These are phyloP conservation scores for Pteria penguin DNA, from an alignment of 2,888 invertebrate genomes.

Conservation along the genomic window DNA sequence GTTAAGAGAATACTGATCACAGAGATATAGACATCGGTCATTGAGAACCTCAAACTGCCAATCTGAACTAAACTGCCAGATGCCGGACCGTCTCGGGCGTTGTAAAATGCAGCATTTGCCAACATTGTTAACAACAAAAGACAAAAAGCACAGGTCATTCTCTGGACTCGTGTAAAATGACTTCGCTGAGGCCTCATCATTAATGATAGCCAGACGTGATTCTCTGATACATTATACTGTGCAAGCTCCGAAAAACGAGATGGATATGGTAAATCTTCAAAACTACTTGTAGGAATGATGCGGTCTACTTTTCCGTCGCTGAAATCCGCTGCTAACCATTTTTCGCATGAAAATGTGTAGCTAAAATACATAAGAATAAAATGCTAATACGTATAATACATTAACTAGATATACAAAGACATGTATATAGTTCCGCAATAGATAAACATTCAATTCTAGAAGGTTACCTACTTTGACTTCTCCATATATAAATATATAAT, in stretches of 20 bases:
- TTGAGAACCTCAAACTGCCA: constrained; percentile 57
- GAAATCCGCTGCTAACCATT: neutral
- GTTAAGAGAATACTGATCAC: constrained; percentile 68
- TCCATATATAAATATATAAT: too few relatives aligned
- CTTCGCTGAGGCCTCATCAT: constrained; percentile 9
- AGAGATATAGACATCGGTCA: constrained; percentile 53
- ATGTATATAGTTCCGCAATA: too few relatives aligned
- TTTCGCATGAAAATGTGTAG: neutral
- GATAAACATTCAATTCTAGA: too few relatives aligned
- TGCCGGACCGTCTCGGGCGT: too few relatives aligned
- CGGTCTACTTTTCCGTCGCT: constrained; percentile 7
- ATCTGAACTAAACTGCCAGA: constrained; percentile 48
- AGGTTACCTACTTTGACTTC: too few relatives aligned
- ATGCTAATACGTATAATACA: too few relatives aligned
- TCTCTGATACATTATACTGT: neutral
- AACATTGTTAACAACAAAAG: constrained; percentile 5
- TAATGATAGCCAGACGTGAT: constrained; percentile 9
- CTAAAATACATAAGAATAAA: neutral
- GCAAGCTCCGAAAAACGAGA: constrained; percentile 1
- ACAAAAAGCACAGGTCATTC: neutral
- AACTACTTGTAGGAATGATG: neutral
- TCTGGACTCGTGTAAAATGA: constrained; percentile 1
- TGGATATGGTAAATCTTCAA: too few relatives aligned
- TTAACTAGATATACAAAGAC: too few relatives aligned
- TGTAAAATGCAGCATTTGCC: constrained; percentile 6